These are phyloP conservation scores for Peucedramus taeniatus DNA, from an alignment of 2,113 vertebrate species.

Conservation along the genomic window DNA sequence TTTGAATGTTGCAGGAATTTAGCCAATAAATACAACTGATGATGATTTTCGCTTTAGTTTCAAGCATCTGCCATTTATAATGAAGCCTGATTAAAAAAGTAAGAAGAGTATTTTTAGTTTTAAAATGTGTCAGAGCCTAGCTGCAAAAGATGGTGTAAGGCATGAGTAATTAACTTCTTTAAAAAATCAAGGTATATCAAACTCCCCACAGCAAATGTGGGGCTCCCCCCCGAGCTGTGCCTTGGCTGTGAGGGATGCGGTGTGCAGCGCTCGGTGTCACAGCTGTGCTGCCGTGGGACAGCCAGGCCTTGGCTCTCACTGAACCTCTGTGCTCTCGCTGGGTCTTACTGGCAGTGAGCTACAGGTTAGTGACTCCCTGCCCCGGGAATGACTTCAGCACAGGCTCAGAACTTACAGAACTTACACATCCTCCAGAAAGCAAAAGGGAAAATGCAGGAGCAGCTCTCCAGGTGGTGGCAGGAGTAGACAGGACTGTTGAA, in stretches of 20 bases:
- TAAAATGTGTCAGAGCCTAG: not conserved
- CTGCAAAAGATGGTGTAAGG: not conserved
- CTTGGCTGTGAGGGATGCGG: fast-evolving
- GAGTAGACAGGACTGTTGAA: not conserved
- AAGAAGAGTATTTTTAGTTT: constrained; percentile 48
- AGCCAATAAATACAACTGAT: constrained; percentile 55
- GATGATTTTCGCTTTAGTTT: constrained; percentile 62
- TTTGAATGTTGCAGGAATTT: constrained; percentile 64
- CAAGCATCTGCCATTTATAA: constrained; percentile 75
- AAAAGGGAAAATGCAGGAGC: not conserved
- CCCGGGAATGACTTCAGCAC: not conserved
- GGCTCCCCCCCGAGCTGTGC: not conserved
- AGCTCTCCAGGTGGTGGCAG: not conserved
- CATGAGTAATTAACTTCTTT: not conserved
- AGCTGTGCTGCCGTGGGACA: not conserved
- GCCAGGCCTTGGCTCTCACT: fast-evolving
- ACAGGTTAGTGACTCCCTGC: not conserved
- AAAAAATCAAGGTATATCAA: not conserved
- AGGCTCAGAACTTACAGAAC: not conserved
- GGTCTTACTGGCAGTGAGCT: not conserved
- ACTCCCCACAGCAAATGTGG: not conserved
- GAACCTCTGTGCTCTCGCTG: too few species aligned
- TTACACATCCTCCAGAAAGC: not conserved
- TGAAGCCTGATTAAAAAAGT: constrained; percentile 29
- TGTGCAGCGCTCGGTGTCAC: not conserved